phyloP scores from a whole-genome alignment of 2,113 vertebrate genomes.

The Syngnathus floridae region DNA sequence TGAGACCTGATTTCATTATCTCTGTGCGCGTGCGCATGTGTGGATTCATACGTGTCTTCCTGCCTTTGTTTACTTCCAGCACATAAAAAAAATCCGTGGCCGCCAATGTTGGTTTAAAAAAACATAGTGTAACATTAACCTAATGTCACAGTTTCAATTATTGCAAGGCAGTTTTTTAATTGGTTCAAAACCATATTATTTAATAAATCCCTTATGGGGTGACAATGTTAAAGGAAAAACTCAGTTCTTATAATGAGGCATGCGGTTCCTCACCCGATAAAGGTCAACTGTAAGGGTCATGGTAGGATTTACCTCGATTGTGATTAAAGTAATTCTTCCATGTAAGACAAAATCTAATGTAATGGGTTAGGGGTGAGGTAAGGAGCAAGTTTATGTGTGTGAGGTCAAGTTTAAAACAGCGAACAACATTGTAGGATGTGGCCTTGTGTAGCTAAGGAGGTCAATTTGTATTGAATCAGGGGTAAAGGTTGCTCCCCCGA shows the following conservation, averaged over 20 bases:
- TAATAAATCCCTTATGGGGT: neutral
- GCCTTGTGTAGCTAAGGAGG: conserved; percentile 39
- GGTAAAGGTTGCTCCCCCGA: conserved; percentile 53
- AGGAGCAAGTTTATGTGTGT: conserved; percentile 1
- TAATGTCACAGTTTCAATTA: neutral
- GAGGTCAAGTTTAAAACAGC: conserved; percentile 57
- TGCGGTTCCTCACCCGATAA: neutral
- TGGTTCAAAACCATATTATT: neutral
- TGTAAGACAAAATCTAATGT: neutral
- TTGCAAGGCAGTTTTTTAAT: neutral
- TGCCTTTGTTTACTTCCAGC: neutral
- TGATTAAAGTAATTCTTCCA: neutral
- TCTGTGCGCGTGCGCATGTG: neutral
- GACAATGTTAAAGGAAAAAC: neutral
- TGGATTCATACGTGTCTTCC: neutral
- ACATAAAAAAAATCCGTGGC: neutral
- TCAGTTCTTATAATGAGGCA: neutral
- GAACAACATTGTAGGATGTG: conserved; percentile 67
- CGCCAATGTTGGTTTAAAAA: neutral
- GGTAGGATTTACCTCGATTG: neutral
- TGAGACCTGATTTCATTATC: conserved; percentile 52
- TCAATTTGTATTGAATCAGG: conserved; percentile 74
- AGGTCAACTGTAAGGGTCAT: neutral
- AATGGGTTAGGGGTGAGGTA: neutral
- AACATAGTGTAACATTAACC: neutral